Evolutionary conservation across 2,888 invertebrate species (phyloP).

Genomic region (Neoascia interrupta): DNA sequence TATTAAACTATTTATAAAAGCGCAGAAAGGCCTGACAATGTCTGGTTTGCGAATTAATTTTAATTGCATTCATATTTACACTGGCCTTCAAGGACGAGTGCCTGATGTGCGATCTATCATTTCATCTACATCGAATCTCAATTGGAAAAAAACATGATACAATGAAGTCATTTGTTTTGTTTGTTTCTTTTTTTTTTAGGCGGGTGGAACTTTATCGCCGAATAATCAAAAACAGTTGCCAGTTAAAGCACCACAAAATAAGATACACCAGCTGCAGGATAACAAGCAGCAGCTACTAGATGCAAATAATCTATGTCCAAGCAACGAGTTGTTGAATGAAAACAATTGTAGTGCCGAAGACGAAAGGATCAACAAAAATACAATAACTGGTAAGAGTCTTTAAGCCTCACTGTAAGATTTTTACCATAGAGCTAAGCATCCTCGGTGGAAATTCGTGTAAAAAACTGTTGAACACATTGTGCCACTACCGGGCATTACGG

Average conservation of each 20-base stretch:
- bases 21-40: constrained; percentile 20
- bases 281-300: constrained; percentile 30
- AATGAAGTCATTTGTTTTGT: constrained; percentile 41
- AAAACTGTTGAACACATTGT: too few species aligned
- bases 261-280: constrained; percentile 61
- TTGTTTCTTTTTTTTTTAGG: constrained; percentile 69
- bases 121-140: too few species aligned
- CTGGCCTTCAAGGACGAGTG: constrained; percentile 37
- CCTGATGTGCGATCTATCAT: too few species aligned
- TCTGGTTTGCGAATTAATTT: constrained; percentile 75
- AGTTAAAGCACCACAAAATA: constrained; percentile 71
- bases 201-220: constrained; percentile 70
- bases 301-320: constrained; percentile 23
- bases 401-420: too few species aligned
- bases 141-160: constrained; percentile 6
- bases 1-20: constrained; percentile 19
- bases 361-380: too few species aligned
- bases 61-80: constrained; percentile 62
- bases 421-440: too few species aligned
- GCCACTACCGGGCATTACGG: too few species aligned
- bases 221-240: constrained; percentile 68
- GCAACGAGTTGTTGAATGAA: constrained; percentile 42
- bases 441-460: too few species aligned
- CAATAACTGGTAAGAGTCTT: too few species aligned
- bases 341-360: constrained; percentile 34